A percentile compares a stretch with the other conserved stretches of the same genome.
phyloP scores from a whole-genome alignment of 2,113 vertebrate genomes.

The Alces alces region DNA sequence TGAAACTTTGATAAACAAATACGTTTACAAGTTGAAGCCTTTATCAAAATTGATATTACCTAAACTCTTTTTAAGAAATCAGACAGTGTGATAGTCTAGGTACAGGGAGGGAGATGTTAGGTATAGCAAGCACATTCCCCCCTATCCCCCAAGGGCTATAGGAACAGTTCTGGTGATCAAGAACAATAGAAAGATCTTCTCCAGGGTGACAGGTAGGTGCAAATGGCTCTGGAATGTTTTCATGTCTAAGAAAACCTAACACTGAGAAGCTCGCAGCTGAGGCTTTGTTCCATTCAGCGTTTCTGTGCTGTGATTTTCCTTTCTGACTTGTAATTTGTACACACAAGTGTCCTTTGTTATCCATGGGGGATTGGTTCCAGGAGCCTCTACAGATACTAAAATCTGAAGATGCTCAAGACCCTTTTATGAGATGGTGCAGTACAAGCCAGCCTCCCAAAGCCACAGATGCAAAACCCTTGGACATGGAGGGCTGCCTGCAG shows the following conservation, averaged over 20 bases:
- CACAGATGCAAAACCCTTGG: neutral
- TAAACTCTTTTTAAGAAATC: neutral
- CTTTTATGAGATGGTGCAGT: neutral
- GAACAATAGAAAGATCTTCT: conserved; percentile 2
- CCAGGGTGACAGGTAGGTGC: neutral
- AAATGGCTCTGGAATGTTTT: neutral
- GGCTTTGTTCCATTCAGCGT: neutral
- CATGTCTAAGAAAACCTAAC: neutral
- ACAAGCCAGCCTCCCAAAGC: neutral
- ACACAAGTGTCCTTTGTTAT: neutral
- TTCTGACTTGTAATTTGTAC: neutral
- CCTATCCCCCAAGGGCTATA: neutral
- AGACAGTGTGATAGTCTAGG: neutral
- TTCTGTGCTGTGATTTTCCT: neutral
- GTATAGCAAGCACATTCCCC: neutral
- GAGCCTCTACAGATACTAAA: neutral
- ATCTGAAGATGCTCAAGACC: neutral
- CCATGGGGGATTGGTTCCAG: neutral
- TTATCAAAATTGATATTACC: neutral
- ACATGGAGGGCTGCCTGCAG: neutral
- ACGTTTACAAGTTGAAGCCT: neutral
- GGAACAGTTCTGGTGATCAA: neutral
- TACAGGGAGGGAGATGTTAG: neutral
- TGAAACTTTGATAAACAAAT: neutral
- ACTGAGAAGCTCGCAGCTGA: neutral